Percentiles rank a stretch among this genome's conserved stretches.
phyloP scores from a whole-genome alignment of 2,797 vertebrate genomes.

The Glyptemys insculpta region DNA sequence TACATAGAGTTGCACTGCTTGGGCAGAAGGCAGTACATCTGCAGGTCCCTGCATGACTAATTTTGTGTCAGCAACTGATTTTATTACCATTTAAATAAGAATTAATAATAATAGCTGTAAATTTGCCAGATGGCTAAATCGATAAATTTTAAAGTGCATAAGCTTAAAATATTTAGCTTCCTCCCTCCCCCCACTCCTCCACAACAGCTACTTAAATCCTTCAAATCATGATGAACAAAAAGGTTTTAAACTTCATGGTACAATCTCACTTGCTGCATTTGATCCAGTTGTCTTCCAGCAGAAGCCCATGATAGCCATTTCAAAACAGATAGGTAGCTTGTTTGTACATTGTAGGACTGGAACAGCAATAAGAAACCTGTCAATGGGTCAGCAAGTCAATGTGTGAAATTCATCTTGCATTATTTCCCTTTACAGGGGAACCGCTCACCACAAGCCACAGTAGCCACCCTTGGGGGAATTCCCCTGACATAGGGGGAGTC shows the following conservation, averaged over 20 bases:
- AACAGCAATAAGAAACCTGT: background rate
- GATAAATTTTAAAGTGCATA: conserved; percentile 54
- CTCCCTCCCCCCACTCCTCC: background rate
- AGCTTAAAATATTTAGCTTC: background rate
- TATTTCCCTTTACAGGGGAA: background rate
- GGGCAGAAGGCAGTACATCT: conserved; percentile 75
- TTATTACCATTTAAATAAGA: conserved; percentile 80
- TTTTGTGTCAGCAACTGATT: conserved; percentile 76
- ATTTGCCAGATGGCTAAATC: conserved; percentile 70
- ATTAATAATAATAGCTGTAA: conserved; percentile 75
- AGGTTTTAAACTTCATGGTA: background rate
- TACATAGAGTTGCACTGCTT: conserved; percentile 21
- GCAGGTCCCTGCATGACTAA: conserved; percentile 76
- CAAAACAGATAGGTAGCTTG: background rate
- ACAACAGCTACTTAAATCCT: background rate
- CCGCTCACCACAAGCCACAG: accelerated
- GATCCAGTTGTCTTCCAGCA: background rate
- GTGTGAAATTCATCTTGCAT: accelerated
- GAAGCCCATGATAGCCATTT: background rate
- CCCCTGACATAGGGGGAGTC: background rate
- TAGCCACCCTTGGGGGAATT: background rate
- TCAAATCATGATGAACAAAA: background rate
- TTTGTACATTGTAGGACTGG: background rate
- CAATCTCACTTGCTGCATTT: background rate
- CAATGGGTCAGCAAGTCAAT: background rate